Evolutionary conservation across 2,888 invertebrate species (phyloP).

Genomic region (Harpagoxenus sublaevis): DNA sequence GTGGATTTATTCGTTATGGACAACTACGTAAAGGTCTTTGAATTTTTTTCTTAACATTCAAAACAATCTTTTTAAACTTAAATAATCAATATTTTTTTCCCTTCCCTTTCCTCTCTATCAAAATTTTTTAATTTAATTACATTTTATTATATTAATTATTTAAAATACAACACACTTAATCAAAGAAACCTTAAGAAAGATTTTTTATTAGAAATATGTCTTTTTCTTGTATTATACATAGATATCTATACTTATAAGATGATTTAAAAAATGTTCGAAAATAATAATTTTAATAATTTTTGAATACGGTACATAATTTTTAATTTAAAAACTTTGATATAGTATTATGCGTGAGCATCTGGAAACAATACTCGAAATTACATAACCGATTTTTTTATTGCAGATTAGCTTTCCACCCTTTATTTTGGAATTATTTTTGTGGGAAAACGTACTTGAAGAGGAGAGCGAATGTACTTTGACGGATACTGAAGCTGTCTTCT

Average conservation of each 20-base stretch:
- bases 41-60: not conserved
- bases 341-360: not conserved
- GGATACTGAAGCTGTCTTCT: slow-evolving; percentile 89
- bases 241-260: not conserved
- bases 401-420: slow-evolving; percentile 91
- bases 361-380: not conserved
- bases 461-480: slow-evolving; percentile 90
- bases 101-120: not conserved
- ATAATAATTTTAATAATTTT: not conserved
- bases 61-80: slow-evolving; percentile 13
- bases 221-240: not conserved
- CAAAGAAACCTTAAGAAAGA: too few species aligned
- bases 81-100: not conserved
- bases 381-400: slow-evolving; percentile 18
- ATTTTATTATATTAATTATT: not conserved
- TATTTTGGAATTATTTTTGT: slow-evolving; percentile 92
- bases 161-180: too few species aligned
- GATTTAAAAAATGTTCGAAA: not conserved
- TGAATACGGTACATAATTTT: not conserved
- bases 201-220: not conserved
- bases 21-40: slow-evolving; percentile 89
- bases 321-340: slow-evolving; percentile 25
- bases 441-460: slow-evolving; percentile 88
- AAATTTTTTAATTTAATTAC: not conserved
- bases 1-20: slow-evolving; percentile 91